phyloP scores from a whole-genome alignment of 2,797 vertebrate species.

The Acipenser oxyrinchus region DNA sequence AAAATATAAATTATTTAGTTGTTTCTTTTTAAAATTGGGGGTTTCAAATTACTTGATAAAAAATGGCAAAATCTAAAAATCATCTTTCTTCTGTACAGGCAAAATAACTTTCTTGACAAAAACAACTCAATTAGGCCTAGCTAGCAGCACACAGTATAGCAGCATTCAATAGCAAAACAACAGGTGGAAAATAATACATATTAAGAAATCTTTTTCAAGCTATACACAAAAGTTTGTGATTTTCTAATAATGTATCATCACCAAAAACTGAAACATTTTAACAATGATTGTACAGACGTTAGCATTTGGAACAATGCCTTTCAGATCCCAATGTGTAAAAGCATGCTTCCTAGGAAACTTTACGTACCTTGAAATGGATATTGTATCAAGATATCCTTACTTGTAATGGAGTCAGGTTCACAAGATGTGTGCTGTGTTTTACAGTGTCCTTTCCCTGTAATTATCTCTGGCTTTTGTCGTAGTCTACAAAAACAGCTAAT shows the following conservation, averaged over 20 bases:
- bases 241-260: no score
- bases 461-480: constrained; percentile 21
- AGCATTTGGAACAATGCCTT: background rate
- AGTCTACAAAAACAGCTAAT: constrained; percentile 34
- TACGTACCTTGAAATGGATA: background rate
- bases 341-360: constrained; percentile 37
- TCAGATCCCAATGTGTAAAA: constrained; percentile 8
- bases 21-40: constrained; percentile 13
- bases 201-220: no score
- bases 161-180: no score
- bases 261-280: background rate
- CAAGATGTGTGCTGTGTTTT: background rate
- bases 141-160: no score
- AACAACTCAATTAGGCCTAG: no score
- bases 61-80: constrained; percentile 10
- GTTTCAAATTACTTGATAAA: constrained; percentile 4
- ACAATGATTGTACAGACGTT: constrained; percentile 4
- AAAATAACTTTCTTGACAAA: background rate
- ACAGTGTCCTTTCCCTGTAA: background rate
- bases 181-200: no score
- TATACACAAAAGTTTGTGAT: no score
- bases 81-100: background rate
- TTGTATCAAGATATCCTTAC: constrained; percentile 12
- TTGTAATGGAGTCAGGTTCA: constrained; percentile 11
- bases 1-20: constrained; percentile 11